Conservation (phyloP, 1,140 invertebrate genomes). For the Nephila pilipes region DNA sequence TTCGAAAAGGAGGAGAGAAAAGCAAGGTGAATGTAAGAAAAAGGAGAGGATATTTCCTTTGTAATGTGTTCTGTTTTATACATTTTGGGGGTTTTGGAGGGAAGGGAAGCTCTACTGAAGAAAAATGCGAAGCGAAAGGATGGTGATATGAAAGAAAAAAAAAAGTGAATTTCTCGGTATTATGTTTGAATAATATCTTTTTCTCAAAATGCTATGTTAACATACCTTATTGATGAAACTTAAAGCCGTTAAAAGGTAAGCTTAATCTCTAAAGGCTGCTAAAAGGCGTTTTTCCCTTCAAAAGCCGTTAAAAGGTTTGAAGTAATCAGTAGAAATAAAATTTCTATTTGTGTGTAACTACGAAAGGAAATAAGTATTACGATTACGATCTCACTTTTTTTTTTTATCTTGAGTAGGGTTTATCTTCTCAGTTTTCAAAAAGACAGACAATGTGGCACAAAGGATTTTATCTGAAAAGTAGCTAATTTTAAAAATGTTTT, state of each 20-base stretch:
- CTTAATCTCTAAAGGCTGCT: too few relatives aligned
- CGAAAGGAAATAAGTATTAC: too few relatives aligned
- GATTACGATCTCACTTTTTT: too few relatives aligned
- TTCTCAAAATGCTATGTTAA: background rate
- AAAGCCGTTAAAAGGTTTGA: too few relatives aligned
- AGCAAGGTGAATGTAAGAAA: background rate
- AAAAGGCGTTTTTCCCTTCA: too few relatives aligned
- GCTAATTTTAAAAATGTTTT: too few relatives aligned
- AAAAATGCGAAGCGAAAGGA: background rate
- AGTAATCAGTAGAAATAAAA: too few relatives aligned
- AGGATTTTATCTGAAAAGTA: too few relatives aligned
- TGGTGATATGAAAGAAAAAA: background rate
- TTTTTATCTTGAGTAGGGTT: too few relatives aligned
- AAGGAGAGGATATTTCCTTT: background rate
- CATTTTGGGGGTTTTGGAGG: background rate
- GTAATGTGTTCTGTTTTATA: background rate
- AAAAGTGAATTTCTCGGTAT: background rate
- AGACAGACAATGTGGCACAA: too few relatives aligned
- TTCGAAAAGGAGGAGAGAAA: background rate
- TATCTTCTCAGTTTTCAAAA: too few relatives aligned
- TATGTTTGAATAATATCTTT: background rate
- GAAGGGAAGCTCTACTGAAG: background rate
- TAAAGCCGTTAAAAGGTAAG: background rate
- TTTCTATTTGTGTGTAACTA: too few relatives aligned
- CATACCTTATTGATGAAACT: background rate